phyloP scores from a whole-genome alignment of 2,113 vertebrate genomes.

The Myrmecophaga tridactyla region DNA sequence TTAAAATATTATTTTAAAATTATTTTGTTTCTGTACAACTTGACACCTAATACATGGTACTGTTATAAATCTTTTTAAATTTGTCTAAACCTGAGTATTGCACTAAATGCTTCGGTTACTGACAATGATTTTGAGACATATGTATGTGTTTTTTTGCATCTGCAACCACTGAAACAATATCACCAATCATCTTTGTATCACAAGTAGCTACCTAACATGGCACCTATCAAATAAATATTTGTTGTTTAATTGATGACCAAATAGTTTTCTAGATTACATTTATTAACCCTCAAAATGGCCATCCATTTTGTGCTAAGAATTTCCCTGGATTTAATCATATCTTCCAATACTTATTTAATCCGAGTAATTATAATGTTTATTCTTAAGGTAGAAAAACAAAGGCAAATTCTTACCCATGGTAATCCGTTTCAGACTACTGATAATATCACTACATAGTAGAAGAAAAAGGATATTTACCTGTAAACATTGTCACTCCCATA shows the following conservation, averaged over 20 bases:
- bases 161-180: neutral
- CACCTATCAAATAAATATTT: neutral
- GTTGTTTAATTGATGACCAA: neutral
- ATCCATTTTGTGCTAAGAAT: neutral
- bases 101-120: neutral
- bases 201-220: neutral
- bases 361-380: neutral
- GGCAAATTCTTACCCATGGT: neutral
- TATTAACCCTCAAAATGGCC: neutral
- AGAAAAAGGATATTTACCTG: no score
- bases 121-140: neutral
- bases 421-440: neutral
- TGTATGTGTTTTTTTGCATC: no score
- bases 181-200: neutral
- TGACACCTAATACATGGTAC: neutral
- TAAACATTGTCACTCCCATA: no score
- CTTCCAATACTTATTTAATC: neutral
- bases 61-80: neutral
- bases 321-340: neutral
- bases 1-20: no score
- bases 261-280: neutral
- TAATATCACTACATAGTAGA: neutral
- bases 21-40: neutral
- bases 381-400: neutral
- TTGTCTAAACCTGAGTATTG: neutral